Base-by-base conservation (phyloP, 2,113 vertebrate species). In the Protobothrops flavoviridis region DNA sequence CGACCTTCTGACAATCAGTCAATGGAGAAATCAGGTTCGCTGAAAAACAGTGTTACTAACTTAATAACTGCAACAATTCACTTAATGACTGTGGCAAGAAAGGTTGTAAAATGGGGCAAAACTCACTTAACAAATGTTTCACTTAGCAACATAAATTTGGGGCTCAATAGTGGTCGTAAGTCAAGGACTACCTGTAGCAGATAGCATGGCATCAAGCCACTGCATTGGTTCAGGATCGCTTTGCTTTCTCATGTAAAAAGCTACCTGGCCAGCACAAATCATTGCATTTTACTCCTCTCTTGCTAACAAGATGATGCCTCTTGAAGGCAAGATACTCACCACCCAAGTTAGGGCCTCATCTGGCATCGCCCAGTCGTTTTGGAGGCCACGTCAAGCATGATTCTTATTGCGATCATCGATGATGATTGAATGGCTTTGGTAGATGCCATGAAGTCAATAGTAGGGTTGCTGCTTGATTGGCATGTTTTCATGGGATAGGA, bases 181-280 rank as follows among this genome's bases (percentile, higher is more conserved):
- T 69, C 29, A 2, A 13, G 26, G 26, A 69, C 61, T 69, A 69
- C 29, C 61, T n/a, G 53, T 74, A 91, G 87, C 2, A 53, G 43
- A 26, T 56, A 87, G 15, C 59, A 29, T 81, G 86, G 26, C 56
- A 23, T 91, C 50, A 5, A 56, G 20, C n/a, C 0, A 50, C 2
- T 52, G 12, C 0, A 0, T 0, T 7, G 23, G 12, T 20, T 11
- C 13, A 61, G n/a, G 1, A 4, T 26, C 85, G 87, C 48, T 0
- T 0, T 24, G 2, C 57, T 4, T 87, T 29, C 45, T 61, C 0
- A 12, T 13, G 5, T 1, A 0, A 56, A 53, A 85, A 85, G 1
- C 39, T 45, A 53, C 24, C 24, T 69, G 1, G 33, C 17, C 29
- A 85, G 33, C 61, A 69, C 26, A 11, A 4, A 4, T 48, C 29